Base-by-base conservation (phyloP, 2,113 vertebrate genomes). In the Dipodomys stephensi region DNA sequence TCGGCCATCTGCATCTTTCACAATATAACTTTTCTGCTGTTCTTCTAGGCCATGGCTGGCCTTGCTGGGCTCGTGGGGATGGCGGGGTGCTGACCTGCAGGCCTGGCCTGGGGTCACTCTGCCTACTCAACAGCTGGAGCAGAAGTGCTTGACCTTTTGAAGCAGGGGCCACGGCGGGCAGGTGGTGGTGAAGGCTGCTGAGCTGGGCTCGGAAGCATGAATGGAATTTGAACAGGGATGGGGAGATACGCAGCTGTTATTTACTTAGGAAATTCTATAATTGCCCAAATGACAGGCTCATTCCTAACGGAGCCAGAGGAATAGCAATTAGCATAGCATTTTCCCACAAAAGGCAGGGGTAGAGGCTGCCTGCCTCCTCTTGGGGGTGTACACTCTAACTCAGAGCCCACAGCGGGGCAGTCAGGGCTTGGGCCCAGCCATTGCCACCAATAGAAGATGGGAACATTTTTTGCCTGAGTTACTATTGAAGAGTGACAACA, bases 201-300 rank as follows among this genome's bases (percentile, higher is more conserved):
- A 1, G 4, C 10, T 7, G 11, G 19, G 83, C 80, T 44, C 39
- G 16, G 7, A 67, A n/a, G 57, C 77, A 69, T 15, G 39, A 7
- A 28, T 10, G 64, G 77, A 84, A 73, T 90, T 80, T 84, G 80
- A 76, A 91, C 72, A 67, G 60, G 15, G 71, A 44, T 3, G 30
- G 23, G 13, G 65, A 92, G 79, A 85, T 19, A 60, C 22, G 86
- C 16, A 4, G 16, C 20, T 64, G 53, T 23, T 74, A 49, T 72
- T 90, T 93, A 15, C 74, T 92, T 65, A 84, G 82, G 78, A 93
- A 69, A 65, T 69, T 16, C 82, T 78, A 10, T 65, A 74, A 84
- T 65, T 44, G 69, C 88, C 80, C n/a, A 12, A 60, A 78, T 11
- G 71, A 82, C 3, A 83, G 69, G 32, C 49, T 82, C 13, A 28